These are phyloP conservation scores for Dromaius novaehollandiae DNA, from an alignment of 2,113 vertebrate species.

Conservation along the genomic window DNA sequence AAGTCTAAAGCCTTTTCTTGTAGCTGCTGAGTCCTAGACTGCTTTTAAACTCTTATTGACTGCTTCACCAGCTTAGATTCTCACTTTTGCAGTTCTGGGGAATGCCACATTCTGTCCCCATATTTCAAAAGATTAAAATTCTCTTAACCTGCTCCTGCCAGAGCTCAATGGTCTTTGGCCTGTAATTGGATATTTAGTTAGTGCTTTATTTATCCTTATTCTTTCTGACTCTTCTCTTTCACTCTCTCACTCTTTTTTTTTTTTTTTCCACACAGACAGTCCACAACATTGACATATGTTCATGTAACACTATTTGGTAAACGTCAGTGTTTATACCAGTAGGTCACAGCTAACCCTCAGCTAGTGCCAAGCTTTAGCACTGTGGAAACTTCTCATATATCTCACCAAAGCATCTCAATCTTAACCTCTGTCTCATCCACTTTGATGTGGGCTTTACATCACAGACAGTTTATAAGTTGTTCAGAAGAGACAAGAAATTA, in stretches of 20 bases:
- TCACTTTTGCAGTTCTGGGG: not conserved
- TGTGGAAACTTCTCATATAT: not conserved
- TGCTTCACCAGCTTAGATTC: not conserved
- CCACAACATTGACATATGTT: not conserved
- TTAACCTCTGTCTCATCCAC: not conserved
- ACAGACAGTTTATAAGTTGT: not conserved
- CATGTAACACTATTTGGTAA: not conserved
- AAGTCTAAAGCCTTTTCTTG: not conserved
- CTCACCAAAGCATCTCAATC: not conserved
- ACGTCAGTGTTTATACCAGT: not conserved
- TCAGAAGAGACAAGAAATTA: not conserved
- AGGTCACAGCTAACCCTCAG: not conserved
- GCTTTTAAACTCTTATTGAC: not conserved
- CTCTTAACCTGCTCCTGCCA: not conserved
- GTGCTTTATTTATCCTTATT: not conserved
- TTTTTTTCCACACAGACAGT: not conserved
- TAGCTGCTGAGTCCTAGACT: not conserved
- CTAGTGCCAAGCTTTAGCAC: not conserved
- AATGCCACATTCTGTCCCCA: not conserved
- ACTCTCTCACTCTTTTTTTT: accelerated
- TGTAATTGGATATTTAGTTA: not conserved
- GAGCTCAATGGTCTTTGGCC: not conserved
- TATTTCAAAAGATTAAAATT: not conserved
- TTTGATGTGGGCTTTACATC: not conserved
- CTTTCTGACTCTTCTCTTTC: not conserved